Evolutionary conservation across 2,797 vertebrate species (phyloP).

Genomic region (Lithobates pipiens): DNA sequence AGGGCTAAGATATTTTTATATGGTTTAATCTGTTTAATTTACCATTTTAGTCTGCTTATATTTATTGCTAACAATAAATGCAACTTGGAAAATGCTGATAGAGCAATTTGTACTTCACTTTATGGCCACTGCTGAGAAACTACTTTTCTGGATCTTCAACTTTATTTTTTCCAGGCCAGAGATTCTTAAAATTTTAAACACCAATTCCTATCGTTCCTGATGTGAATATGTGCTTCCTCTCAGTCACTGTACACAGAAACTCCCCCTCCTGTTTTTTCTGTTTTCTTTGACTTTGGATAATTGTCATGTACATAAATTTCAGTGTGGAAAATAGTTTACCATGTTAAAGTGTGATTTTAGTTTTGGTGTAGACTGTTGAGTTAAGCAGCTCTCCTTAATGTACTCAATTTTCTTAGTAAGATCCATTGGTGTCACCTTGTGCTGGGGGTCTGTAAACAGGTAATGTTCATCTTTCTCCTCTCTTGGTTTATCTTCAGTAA

Average conservation of each 20-base stretch:
- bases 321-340: too few species aligned
- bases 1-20: constrained; percentile 2
- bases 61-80: constrained; percentile 16
- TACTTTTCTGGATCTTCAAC: not conserved
- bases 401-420: too few species aligned
- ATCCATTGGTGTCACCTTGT: too few species aligned
- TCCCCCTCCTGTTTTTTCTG: not conserved
- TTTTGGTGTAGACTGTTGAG: not conserved
- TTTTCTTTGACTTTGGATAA: not conserved
- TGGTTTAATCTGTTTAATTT: not conserved
- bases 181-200: constrained; percentile 4
- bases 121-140: not conserved
- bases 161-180: constrained; percentile 6
- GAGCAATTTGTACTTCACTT: not conserved
- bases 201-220: not conserved
- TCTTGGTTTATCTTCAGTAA: too few species aligned
- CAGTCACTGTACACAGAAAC: not conserved
- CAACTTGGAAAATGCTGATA: not conserved
- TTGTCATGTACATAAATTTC: too few species aligned
- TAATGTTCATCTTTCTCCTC: too few species aligned
- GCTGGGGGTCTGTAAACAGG: too few species aligned
- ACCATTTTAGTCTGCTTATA: not conserved
- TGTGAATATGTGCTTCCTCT: not conserved
- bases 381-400: too few species aligned
- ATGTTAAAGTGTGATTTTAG: not conserved